Evolutionary conservation across 2,113 vertebrate genomes (phyloP).

Genomic region (Cariama cristata): DNA sequence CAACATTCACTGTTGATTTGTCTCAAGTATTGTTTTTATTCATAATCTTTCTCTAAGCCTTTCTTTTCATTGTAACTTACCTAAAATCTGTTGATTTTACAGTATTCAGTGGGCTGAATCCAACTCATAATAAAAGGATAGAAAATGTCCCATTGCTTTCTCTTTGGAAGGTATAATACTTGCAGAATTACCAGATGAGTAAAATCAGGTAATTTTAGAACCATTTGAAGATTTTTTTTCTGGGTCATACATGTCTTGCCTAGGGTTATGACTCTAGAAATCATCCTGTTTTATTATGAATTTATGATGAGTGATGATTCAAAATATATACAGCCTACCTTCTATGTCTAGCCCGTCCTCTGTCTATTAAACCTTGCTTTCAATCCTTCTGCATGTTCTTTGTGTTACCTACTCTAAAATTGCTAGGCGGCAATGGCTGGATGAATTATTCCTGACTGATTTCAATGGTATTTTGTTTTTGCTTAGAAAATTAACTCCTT

Average conservation of each 20-base stretch:
- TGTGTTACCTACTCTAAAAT: neutral
- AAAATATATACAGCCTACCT: neutral
- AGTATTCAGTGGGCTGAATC: neutral
- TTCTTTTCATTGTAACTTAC: neutral
- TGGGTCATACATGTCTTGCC: neutral
- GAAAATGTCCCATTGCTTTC: neutral
- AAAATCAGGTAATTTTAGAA: neutral
- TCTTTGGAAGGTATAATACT: neutral
- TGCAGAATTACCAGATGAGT: neutral
- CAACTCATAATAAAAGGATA: neutral
- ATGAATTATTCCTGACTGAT: neutral
- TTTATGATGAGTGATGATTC: neutral
- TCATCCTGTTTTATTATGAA: neutral
- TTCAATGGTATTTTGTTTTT: neutral
- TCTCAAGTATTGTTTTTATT: neutral
- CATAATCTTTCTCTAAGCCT: neutral
- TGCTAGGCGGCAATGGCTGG: neutral
- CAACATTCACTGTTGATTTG: neutral
- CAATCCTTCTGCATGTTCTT: neutral
- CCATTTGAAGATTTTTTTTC: neutral
- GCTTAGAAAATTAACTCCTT: conserved; percentile 32
- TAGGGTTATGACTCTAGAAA: neutral
- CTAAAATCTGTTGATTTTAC: neutral
- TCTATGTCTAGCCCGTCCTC: neutral
- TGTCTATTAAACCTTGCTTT: neutral